Percentiles rank a stretch among this genome's conserved stretches.
phyloP scores from a whole-genome alignment of 2,888 invertebrate species.

The Brachypalpus laphriformis region DNA sequence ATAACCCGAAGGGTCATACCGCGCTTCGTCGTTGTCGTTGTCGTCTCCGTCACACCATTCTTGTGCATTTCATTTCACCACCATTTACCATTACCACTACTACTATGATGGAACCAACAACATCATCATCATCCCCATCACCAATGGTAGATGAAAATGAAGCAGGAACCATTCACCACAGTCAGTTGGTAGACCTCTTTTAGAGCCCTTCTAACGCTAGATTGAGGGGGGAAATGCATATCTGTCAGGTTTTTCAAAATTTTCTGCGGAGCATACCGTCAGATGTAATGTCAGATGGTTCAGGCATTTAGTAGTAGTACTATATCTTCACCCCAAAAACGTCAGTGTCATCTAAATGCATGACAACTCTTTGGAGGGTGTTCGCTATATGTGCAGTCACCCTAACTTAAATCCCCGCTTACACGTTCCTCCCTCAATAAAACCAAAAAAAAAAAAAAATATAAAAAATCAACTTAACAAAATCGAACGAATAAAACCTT shows the following conservation, averaged over 20 bases:
- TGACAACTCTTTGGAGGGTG: constrained; percentile 48
- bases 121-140: constrained; percentile 37
- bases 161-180: constrained; percentile 57
- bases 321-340: constrained; percentile 41
- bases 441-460: constrained; percentile 26
- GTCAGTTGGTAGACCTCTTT: constrained; percentile 33
- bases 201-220: constrained; percentile 3
- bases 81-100: constrained; percentile 64
- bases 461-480: constrained; percentile 68
- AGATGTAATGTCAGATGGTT: constrained; percentile 56
- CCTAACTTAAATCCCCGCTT: constrained; percentile 49
- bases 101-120: constrained; percentile 44
- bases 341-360: constrained; percentile 54
- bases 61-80: constrained; percentile 73
- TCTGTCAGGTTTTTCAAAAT: constrained; percentile 18
- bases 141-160: constrained; percentile 18
- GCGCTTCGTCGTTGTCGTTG: constrained; percentile 51
- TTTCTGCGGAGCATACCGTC: constrained; percentile 26
- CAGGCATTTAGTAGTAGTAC: constrained; percentile 22
- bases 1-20: constrained; percentile 74
- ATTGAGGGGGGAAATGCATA: constrained; percentile 18
- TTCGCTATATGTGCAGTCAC: constrained; percentile 55
- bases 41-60: constrained; percentile 66
- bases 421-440: constrained; percentile 47
- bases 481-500: constrained; percentile 74